phyloP scores from a whole-genome alignment of 1,140 invertebrate genomes.

The Choristoneura fumiferana region DNA sequence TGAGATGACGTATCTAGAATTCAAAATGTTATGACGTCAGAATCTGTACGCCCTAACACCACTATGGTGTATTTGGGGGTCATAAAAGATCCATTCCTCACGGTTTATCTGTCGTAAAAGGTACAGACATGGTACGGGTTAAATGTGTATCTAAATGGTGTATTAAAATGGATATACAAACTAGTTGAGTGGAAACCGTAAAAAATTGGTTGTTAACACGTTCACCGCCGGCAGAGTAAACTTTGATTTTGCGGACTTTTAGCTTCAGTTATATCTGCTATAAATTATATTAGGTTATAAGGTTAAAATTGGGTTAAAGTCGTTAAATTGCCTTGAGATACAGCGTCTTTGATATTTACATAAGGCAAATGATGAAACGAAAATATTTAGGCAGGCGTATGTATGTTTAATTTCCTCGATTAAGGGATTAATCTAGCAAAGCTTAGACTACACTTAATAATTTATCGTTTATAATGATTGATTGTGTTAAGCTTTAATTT shows the following conservation, averaged over 20 bases:
- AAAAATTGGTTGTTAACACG: conserved; percentile 45
- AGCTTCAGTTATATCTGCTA: too few species aligned
- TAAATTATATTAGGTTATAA: too few species aligned
- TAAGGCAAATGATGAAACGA: too few species aligned
- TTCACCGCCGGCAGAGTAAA: conserved; percentile 28
- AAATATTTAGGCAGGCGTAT: too few species aligned
- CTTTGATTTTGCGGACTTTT: not conserved
- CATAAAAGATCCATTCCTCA: conserved; percentile 73
- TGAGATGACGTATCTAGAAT: conserved; percentile 51
- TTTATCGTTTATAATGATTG: too few species aligned
- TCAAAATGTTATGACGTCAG: conserved; percentile 70
- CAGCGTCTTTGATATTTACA: too few species aligned
- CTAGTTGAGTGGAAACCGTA: conserved; percentile 70
- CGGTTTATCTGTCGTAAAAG: conserved; percentile 68
- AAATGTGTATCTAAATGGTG: conserved; percentile 66
- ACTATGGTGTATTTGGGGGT: conserved; percentile 33
- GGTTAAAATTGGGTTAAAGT: too few species aligned
- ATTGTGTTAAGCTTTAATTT: too few species aligned
- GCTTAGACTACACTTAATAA: too few species aligned
- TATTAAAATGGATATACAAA: conserved; percentile 75
- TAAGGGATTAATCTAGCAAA: too few species aligned
- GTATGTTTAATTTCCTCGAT: too few species aligned
- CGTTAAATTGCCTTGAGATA: too few species aligned
- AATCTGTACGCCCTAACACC: conserved; percentile 53
- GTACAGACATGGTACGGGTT: conserved; percentile 61